Conservation (phyloP, 2,888 invertebrate genomes). For the Gibbula magus region DNA sequence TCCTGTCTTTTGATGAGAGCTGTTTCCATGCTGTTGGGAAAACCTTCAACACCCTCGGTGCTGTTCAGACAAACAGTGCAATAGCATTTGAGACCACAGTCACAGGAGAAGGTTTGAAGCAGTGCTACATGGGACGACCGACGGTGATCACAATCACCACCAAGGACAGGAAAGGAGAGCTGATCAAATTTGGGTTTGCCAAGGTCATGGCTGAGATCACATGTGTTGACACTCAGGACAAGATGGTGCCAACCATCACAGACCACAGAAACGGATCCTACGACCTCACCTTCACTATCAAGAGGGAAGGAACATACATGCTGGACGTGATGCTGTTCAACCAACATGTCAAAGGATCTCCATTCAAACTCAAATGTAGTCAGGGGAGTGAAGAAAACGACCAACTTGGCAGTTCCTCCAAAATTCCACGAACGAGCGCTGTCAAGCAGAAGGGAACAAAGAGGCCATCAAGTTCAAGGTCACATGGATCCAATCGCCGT, state of each 20-base stretch:
- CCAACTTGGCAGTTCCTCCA: constrained; percentile 61
- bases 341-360: constrained; percentile 75
- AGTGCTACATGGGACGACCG: constrained; percentile 70
- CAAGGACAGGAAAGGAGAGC: constrained; percentile 71
- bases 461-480: constrained; percentile 74
- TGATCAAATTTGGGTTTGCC: constrained; percentile 71
- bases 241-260: constrained; percentile 65
- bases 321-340: constrained; percentile 75
- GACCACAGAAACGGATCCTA: constrained; percentile 74
- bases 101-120: constrained; percentile 74
- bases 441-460: constrained; percentile 74
- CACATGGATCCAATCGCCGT: constrained; percentile 74
- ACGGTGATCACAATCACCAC: constrained; percentile 74
- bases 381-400: constrained; percentile 61
- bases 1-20: constrained; percentile 70
- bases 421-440: constrained; percentile 72
- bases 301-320: constrained; percentile 73
- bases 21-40: constrained; percentile 66
- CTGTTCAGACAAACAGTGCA: constrained; percentile 73
- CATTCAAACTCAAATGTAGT: constrained; percentile 73
- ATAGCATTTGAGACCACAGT: constrained; percentile 74
- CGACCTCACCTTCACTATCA: constrained; percentile 74
- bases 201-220: constrained; percentile 66
- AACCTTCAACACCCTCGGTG: constrained; percentile 69
- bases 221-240: constrained; percentile 54